A percentile compares a stretch with the other conserved stretches of the same genome.
Evolutionary conservation across 2,888 invertebrate genomes (phyloP).

Genomic region (Achlya flavicornis): DNA sequence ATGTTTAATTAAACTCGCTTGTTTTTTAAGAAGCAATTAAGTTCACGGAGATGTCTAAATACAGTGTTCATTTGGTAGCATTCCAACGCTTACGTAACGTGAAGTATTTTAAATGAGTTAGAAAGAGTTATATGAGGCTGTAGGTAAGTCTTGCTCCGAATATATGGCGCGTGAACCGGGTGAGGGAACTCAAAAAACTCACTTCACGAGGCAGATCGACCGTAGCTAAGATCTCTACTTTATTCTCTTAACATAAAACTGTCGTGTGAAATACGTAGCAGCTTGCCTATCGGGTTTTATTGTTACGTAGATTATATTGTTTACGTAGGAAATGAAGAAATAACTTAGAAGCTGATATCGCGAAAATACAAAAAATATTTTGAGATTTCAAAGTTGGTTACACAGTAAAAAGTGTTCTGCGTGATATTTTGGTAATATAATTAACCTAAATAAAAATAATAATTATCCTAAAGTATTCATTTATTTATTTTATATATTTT

Average conservation of each 20-base stretch:
- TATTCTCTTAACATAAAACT: background rate
- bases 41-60: conserved; percentile 31
- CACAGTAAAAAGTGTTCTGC: too few species aligned
- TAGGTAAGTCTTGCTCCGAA: conserved; percentile 26
- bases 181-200: conserved; percentile 33
- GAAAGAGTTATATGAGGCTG: conserved; percentile 50
- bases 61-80: conserved; percentile 46
- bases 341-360: background rate
- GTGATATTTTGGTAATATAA: too few species aligned
- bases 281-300: background rate
- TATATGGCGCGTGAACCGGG: conserved; percentile 49
- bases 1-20: background rate
- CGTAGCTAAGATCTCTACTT: background rate
- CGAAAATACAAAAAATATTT: too few species aligned
- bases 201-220: conserved; percentile 10
- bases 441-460: too few species aligned
- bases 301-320: background rate
- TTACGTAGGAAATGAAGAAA: background rate
- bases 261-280: background rate
- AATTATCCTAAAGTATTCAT: too few species aligned
- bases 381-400: too few species aligned
- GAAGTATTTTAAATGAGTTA: conserved; percentile 57
- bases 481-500: too few species aligned
- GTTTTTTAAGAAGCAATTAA: conserved; percentile 33
- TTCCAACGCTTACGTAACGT: conserved; percentile 45